Evolutionary conservation across 1,140 invertebrate genomes (phyloP), one percentile per base, ranked within the genome.

Genomic region (Cotesia vestalis): DNA sequence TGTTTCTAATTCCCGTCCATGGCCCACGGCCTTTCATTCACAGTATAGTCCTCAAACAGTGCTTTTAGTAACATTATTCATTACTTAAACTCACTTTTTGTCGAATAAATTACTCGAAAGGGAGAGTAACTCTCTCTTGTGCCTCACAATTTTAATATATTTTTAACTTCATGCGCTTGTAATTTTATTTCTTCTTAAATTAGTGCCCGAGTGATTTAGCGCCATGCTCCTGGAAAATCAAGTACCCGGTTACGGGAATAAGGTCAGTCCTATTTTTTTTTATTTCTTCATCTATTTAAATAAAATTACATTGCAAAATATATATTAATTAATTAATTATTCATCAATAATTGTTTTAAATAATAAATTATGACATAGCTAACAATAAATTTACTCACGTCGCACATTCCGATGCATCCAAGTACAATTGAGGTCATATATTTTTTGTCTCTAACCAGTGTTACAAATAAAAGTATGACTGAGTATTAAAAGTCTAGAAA

Each of bases 191-290:
- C 2, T 64, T n/a, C 14, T 51, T 2, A n/a, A 11, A 20, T 38
- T 57, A n/a, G 70, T 72, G 70, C 59, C 14, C 38, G 38, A 66
- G 70, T 66, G 53, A 53, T 27, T 9, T 5, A 36, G n/a, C 66
- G 52, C 4, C 53, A 72, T 72, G 70, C 59, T 72, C 52, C 70
- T 72, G 51, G 70, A 72, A 36, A 72, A 66, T 17, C 12, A 40
- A 17, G 55, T 72, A 17, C n/a, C 69, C 60, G 59, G 60, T 53
- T 70, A 63, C 17, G 27, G 6, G 17, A 53, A 62, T n/a, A 20
- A 70, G 17, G 68, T 60, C 3, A 27, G 27, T 46, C 40, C 6
- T 46, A 46, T 46, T 46, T 46, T 40, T 46, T 40, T 9, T 46
- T 46, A 46, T 46, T 11, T 46, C 6, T 46, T 46, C n/a, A 34